phyloP scores from a whole-genome alignment of 1,140 invertebrate species.

The Homarus americanus region DNA sequence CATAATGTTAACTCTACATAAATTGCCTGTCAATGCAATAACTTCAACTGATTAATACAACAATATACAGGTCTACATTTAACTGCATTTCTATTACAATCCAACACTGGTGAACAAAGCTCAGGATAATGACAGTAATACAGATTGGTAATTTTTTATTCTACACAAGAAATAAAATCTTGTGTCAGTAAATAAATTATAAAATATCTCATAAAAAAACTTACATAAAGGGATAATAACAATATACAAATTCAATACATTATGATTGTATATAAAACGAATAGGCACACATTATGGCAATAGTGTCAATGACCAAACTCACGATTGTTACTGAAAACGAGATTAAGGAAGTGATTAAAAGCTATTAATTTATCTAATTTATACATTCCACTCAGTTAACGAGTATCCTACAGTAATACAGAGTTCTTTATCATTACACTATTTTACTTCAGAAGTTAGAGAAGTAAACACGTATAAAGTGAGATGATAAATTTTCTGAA shows the following conservation, averaged over 20 bases:
- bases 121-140: conserved; percentile 2
- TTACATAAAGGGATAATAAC: conserved; percentile 69
- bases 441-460: neutral
- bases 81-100: no score
- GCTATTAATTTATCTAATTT: neutral
- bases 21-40: no score
- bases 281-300: conserved; percentile 71
- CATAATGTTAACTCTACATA: no score
- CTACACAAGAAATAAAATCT: conserved; percentile 65
- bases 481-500: neutral
- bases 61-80: no score
- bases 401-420: neutral
- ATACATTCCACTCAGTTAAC: neutral
- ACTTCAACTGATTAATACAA: no score
- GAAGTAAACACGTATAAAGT: neutral
- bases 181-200: conserved; percentile 71
- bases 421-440: neutral
- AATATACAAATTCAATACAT: conserved; percentile 70
- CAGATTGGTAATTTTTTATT: conserved; percentile 50
- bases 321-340: conserved; percentile 23
- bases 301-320: conserved; percentile 64
- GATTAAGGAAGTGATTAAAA: neutral
- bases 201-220: conserved; percentile 72
- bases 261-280: conserved; percentile 62
- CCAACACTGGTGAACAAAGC: no score